A percentile compares a stretch with the other conserved stretches of the same genome.
phyloP scores from a whole-genome alignment of 2,113 vertebrate genomes.

The Raphicerus campestris region DNA sequence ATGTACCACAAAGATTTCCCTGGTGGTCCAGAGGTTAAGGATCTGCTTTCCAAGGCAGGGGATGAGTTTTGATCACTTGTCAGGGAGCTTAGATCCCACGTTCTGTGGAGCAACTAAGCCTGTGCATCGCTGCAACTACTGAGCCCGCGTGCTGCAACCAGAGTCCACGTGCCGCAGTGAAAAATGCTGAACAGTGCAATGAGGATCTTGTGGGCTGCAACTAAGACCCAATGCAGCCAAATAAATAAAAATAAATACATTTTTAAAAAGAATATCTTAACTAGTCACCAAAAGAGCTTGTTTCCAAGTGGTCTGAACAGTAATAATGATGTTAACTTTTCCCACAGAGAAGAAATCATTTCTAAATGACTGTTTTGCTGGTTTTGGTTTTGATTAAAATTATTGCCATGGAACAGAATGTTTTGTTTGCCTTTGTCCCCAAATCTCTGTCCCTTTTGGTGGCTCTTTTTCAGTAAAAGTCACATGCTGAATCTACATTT shows the following conservation, averaged over 20 bases:
- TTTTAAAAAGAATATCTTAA: background rate
- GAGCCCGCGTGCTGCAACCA: rapidly evolving
- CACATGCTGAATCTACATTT: slow-evolving; percentile 51
- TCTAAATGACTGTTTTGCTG: slow-evolving; percentile 59
- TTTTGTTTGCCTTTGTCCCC: slow-evolving; percentile 54
- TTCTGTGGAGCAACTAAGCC: background rate
- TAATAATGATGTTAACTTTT: slow-evolving; percentile 45
- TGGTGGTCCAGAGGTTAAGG: background rate
- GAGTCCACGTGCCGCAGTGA: background rate
- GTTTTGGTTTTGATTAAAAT: slow-evolving; percentile 69
- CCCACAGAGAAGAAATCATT: slow-evolving; percentile 33
- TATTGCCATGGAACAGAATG: slow-evolving; percentile 28
- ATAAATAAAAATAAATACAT: background rate
- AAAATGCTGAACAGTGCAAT: background rate
- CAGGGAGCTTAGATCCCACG: background rate
- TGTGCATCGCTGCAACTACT: background rate
- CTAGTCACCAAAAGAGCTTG: slow-evolving; percentile 3
- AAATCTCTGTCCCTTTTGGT: slow-evolving; percentile 20
- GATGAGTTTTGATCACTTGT: background rate
- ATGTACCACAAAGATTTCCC: background rate
- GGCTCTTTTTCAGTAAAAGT: slow-evolving; percentile 50
- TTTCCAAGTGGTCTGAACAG: slow-evolving; percentile 40
- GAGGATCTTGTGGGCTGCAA: background rate
- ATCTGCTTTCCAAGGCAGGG: background rate
- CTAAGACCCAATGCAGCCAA: background rate